Conservation (phyloP, 2,113 vertebrate genomes). For the Sinosuthora webbiana region DNA sequence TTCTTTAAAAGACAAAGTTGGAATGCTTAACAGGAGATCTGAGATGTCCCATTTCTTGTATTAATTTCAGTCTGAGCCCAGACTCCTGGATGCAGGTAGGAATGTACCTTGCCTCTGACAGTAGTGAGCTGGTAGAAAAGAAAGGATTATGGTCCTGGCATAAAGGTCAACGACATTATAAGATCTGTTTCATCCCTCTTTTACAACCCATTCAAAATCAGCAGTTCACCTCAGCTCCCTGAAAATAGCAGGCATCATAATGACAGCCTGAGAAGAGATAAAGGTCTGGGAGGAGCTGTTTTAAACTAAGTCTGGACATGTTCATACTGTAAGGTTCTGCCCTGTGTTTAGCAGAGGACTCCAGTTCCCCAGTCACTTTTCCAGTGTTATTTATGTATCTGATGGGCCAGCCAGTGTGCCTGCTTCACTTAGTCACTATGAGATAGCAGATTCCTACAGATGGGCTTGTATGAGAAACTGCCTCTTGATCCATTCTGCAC, state of each 20-base stretch:
- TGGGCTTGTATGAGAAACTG: neutral
- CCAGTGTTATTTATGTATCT: neutral
- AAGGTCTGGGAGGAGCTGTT: neutral
- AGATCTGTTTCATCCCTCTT: neutral
- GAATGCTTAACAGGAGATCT: neutral
- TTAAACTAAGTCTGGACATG: neutral
- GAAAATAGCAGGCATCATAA: neutral
- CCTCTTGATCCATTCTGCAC: neutral
- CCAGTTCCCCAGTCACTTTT: neutral
- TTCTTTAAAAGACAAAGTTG: neutral
- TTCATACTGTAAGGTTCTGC: neutral
- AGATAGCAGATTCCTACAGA: neutral
- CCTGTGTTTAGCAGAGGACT: neutral
- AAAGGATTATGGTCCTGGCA: neutral
- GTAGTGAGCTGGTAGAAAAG: neutral
- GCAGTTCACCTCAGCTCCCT: neutral
- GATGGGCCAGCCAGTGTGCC: neutral
- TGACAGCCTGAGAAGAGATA: neutral
- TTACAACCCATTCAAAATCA: neutral
- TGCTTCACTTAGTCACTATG: neutral
- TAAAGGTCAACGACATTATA: neutral
- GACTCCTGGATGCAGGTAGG: neutral
- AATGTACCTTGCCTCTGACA: neutral
- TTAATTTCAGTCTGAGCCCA: neutral
- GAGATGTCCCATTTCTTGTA: neutral